These are phyloP conservation scores for human DNA, from an alignment of 2,113 vertebrate species.

Conservation along the genomic window GRCh38 chr6:117324501-117325000, in stretches of 20 bases:
- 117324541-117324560: neutral
- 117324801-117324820: neutral
- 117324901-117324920: neutral
- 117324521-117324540: neutral
- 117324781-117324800: neutral
- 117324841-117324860: neutral
- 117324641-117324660: neutral
- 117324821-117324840: neutral
- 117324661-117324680: neutral
- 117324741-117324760: neutral
- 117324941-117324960: constrained; percentile 1
- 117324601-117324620: neutral
- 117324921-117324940: neutral
- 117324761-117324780: neutral
- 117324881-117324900: neutral
- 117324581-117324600: neutral
- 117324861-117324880: neutral
- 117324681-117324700: neutral
- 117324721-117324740: neutral
- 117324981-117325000: neutral
- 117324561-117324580: neutral
- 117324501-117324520: neutral
- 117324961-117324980: neutral
- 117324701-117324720: constrained; percentile 27
- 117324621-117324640: neutral